A percentile compares a stretch with the other conserved stretches of the same genome.
Conservation (phyloP, 2,113 vertebrate genomes). For the Bubo blakistoni region DNA sequence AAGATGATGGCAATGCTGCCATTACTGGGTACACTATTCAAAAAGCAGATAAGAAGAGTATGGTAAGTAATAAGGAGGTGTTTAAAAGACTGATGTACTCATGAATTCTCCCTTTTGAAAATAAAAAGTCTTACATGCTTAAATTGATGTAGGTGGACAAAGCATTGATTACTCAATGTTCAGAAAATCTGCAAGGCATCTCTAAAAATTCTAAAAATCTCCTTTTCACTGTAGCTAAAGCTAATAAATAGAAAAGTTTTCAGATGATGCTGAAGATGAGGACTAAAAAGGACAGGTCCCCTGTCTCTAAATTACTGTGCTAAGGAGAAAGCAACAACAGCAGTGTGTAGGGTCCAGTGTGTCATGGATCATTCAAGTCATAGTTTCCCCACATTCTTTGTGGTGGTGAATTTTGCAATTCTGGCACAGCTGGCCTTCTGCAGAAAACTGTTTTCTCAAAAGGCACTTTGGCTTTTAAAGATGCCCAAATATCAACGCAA, state of each 20-base stretch:
- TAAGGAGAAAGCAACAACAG: not conserved
- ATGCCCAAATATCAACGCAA: not conserved
- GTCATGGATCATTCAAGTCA: not conserved
- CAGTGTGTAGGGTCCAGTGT: not conserved
- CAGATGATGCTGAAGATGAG: not conserved
- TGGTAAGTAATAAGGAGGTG: constrained; percentile 75
- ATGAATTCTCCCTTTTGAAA: not conserved
- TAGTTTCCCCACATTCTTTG: not conserved
- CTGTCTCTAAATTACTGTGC: not conserved
- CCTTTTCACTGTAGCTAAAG: not conserved
- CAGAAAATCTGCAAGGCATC: not conserved
- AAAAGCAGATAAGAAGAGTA: constrained; percentile 98
- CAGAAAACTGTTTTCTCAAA: not conserved
- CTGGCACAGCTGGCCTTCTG: not conserved
- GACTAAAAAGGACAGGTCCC: not conserved
- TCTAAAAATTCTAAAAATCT: not conserved
- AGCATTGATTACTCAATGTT: not conserved
- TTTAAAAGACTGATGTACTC: not conserved
- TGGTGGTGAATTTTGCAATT: not conserved
- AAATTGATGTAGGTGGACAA: not conserved
- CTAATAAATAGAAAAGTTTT: not conserved
- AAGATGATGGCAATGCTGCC: constrained; percentile 89
- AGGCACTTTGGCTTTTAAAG: not conserved
- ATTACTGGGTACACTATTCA: constrained; percentile 97
- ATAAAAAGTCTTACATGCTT: not conserved